Evolutionary conservation across 2,113 vertebrate species (phyloP).

Genomic region (Theropithecus gelada): DNA sequence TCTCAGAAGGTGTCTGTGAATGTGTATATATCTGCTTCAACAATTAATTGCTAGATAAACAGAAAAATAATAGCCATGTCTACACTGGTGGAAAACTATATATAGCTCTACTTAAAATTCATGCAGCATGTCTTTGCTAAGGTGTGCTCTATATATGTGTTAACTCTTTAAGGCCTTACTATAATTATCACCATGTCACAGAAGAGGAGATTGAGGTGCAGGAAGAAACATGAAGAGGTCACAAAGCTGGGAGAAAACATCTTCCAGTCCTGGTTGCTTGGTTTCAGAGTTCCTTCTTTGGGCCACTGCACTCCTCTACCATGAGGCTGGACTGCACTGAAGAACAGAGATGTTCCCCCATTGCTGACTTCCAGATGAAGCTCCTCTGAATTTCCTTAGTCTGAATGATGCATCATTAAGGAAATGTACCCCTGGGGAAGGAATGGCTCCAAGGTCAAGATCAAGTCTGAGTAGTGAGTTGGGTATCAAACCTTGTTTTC

Average conservation of each 20-base stretch:
- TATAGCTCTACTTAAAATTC: neutral
- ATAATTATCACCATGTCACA: neutral
- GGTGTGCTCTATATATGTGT: neutral
- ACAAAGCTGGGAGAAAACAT: neutral
- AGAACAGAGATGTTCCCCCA: neutral
- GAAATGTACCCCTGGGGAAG: neutral
- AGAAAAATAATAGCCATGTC: neutral
- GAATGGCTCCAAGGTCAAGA: neutral
- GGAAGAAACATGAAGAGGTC: neutral
- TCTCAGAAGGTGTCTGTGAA: neutral
- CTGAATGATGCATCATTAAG: neutral
- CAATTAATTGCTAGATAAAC: conserved; percentile 3
- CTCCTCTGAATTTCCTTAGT: neutral
- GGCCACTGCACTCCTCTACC: neutral
- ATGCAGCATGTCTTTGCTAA: neutral
- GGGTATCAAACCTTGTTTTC: neutral
- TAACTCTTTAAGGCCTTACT: neutral
- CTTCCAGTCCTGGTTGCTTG: neutral
- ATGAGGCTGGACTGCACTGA: neutral
- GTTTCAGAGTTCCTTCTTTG: neutral
- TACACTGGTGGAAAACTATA: neutral
- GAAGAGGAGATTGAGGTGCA: neutral
- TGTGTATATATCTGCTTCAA: neutral
- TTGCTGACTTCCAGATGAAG: neutral
- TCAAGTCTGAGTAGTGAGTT: neutral